phyloP scores from a whole-genome alignment of 1,140 invertebrate species.

The Drosophila lacertosa region DNA sequence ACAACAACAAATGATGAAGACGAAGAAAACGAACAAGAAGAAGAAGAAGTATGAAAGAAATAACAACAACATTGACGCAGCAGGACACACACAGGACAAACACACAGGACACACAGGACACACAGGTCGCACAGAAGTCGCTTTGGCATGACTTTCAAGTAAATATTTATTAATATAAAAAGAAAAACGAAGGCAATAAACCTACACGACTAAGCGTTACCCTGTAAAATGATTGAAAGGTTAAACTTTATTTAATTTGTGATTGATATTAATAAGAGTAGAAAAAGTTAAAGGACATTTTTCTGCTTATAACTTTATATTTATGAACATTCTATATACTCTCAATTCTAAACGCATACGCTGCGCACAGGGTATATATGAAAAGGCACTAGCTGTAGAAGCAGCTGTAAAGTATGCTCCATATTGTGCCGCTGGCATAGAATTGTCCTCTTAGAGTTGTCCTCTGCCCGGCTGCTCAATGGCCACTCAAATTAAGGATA shows the following conservation, averaged over 20 bases:
- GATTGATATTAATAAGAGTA: too few relatives aligned
- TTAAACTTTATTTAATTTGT: too few relatives aligned
- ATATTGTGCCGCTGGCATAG: slow-evolving; percentile 24
- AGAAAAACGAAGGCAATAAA: too few relatives aligned
- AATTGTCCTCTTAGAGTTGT: slow-evolving; percentile 8
- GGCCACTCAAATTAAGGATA: slow-evolving; percentile 81
- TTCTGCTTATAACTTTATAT: too few relatives aligned
- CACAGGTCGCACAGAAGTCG: slow-evolving; percentile 23
- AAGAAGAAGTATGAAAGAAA: not conserved
- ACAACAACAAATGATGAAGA: too few relatives aligned
- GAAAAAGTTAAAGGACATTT: too few relatives aligned
- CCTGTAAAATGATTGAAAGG: too few relatives aligned
- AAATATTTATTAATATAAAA: slow-evolving; percentile 71
- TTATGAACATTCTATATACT: too few relatives aligned
- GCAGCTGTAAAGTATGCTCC: slow-evolving; percentile 17
- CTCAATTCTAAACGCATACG: too few relatives aligned
- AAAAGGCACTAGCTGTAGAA: slow-evolving; percentile 6
- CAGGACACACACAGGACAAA: slow-evolving; percentile 44
- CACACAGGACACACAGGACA: slow-evolving; percentile 7
- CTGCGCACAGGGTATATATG: too few relatives aligned
- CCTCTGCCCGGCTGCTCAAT: slow-evolving; percentile 49
- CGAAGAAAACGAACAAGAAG: too few relatives aligned
- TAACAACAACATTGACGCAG: slow-evolving; percentile 30
- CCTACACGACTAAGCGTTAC: too few relatives aligned
- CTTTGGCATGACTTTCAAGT: slow-evolving; percentile 55